Base-by-base conservation (phyloP, 2,888 invertebrate genomes). In the Tanypteryx hageni region DNA sequence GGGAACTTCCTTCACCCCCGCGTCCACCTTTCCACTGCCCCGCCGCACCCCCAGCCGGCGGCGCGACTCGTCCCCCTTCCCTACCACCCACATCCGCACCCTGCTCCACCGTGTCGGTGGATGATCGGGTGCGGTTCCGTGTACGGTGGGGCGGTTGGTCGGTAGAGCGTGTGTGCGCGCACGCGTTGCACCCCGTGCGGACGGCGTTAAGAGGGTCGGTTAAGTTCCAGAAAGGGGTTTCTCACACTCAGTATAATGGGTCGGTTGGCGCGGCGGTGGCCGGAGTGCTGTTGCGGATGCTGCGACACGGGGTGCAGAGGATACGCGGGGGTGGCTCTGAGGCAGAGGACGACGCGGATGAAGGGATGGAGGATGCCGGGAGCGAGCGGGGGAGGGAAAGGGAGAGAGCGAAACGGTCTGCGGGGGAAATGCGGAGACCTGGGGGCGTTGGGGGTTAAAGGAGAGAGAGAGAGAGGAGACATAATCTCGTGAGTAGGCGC, bases 1-100 rank as follows among this genome's bases (percentile, higher is more conserved):
- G 89, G 89, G 16, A 64, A 61, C 89, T 61, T 64, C 64, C 89
- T 61, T 44, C 44, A 31, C 89, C 89, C 56, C 68, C 89, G 89
- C 89, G n/a, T n/a, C 89, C 16, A 16, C 82, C 56, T 5, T 84
- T 27, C 85, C 58, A 58, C 85, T 56, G 16, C 58, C 56, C 56
- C 22, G 56, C 56, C n/a, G 13, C 58, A n/a, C 7, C 58, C n/a
- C 56, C 56, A 2, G n/a, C 64, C 64, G n/a, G 18, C 22, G 18
- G 11, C 22, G n/a, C n/a, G 2, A 22, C 68, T 68, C 68, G 5
- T 5, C 76, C 16, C 14, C 5, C 27, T 5, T n/a, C 16, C 14
- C 5, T n/a, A 0, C 3, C 3, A n/a, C 76, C 76, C 11, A n/a
- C 16, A n/a, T 76, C 9, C 57, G 56, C 83, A 16, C 18, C 14